These are phyloP conservation scores for Temnothorax rugatulus DNA, from an alignment of 2,888 invertebrate genomes.

Conservation along the genomic window DNA sequence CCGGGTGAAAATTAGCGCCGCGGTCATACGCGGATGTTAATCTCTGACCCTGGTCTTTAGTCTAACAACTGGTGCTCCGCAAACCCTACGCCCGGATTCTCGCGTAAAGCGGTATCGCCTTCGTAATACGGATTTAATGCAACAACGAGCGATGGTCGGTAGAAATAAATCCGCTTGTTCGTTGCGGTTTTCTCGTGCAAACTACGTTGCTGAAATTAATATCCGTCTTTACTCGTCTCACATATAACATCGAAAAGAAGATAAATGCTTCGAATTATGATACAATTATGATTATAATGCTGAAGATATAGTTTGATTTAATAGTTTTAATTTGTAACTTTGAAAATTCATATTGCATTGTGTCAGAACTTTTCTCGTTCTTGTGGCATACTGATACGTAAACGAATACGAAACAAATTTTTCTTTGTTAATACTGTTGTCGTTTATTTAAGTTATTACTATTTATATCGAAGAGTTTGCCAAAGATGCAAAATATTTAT, in stretches of 20 bases:
- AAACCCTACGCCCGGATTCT: slow-evolving; percentile 11
- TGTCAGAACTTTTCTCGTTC: not conserved
- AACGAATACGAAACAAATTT: not conserved
- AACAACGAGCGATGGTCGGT: slow-evolving; percentile 43
- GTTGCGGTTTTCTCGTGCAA: slow-evolving; percentile 13
- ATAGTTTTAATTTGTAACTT: not conserved
- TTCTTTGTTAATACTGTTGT: not conserved
- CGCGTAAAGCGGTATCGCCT: slow-evolving; percentile 33
- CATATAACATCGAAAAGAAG: not conserved
- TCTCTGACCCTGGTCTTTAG: slow-evolving; percentile 59
- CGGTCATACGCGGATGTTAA: slow-evolving; percentile 68
- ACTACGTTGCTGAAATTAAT: slow-evolving; percentile 11
- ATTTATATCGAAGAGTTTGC: not conserved
- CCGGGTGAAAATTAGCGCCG: slow-evolving; percentile 67
- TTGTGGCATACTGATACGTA: not conserved
- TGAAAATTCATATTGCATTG: not conserved
- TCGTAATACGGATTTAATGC: slow-evolving; percentile 54
- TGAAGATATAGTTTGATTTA: not conserved
- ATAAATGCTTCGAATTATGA: not conserved
- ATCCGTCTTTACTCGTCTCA: not conserved
- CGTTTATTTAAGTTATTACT: not conserved
- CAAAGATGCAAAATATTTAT: not conserved
- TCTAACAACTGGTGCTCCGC: slow-evolving; percentile 44
- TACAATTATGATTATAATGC: not conserved
- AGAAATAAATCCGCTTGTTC: slow-evolving; percentile 30